A percentile compares a stretch with the other conserved stretches of the same genome.
These are phyloP conservation scores for Perognathus longimembris DNA, from an alignment of 2,113 vertebrate species.

Conservation along the genomic window DNA sequence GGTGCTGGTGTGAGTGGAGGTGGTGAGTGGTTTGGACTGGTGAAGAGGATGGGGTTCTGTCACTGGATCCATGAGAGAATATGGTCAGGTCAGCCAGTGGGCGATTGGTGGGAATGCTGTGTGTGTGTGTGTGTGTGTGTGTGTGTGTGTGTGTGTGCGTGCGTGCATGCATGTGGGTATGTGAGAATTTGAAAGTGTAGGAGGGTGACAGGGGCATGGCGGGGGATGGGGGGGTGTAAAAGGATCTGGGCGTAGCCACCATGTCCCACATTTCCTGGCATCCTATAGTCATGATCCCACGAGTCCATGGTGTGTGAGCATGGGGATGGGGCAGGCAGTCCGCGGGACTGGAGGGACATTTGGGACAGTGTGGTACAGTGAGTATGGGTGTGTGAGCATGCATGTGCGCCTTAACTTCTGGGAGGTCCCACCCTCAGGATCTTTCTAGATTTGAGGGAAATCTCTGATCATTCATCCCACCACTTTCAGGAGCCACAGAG, in stretches of 20 bases:
- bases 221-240: background rate
- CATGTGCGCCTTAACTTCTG: background rate
- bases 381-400: background rate
- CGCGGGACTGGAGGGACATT: background rate
- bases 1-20: background rate
- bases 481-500: too few relatives aligned
- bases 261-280: conserved; percentile 22
- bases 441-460: background rate
- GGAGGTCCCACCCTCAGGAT: background rate
- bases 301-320: background rate
- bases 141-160: background rate
- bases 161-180: background rate
- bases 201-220: background rate
- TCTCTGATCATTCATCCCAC: background rate
- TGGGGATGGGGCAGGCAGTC: conserved; percentile 59
- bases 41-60: rapidly evolving
- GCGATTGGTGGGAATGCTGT: background rate
- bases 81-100: background rate
- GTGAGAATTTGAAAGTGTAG: background rate
- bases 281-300: background rate
- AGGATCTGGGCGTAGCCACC: conserved; percentile 14
- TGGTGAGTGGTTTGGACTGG: too few relatives aligned
- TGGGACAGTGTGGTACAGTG: background rate
- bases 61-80: background rate
- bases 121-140: background rate